phyloP scores from a whole-genome alignment of 1,140 invertebrate genomes.

The Melanaphis sacchari region DNA sequence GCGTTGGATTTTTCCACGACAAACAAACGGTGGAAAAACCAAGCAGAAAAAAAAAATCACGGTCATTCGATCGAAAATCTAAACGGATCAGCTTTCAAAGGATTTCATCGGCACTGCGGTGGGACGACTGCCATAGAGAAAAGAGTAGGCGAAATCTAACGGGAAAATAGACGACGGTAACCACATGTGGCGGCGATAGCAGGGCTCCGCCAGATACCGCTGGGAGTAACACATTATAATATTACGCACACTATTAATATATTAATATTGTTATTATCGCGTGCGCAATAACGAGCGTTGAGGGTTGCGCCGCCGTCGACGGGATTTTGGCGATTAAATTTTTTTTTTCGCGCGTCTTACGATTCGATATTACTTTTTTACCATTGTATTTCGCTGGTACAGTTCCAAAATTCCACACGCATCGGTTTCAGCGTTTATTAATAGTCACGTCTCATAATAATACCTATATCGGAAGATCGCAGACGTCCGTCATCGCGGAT shows the following conservation, averaged over 20 bases:
- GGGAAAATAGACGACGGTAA: constrained; percentile 36
- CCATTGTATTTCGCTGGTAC: neutral
- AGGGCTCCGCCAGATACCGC: constrained; percentile 47
- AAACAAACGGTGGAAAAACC: neutral
- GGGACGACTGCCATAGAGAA: neutral
- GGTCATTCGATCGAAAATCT: neutral
- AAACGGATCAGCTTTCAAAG: neutral
- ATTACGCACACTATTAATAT: neutral
- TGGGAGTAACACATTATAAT: constrained; percentile 20
- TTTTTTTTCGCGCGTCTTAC: neutral
- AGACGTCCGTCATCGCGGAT: no score
- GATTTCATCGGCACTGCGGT: neutral
- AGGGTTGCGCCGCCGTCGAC: neutral
- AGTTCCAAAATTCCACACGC: neutral
- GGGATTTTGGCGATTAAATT: neutral
- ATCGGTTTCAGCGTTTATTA: neutral
- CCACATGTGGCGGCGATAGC: neutral
- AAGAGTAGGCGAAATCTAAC: constrained; percentile 51
- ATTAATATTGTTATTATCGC: neutral
- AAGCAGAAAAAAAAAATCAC: no score
- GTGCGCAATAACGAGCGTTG: neutral
- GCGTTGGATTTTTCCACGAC: neutral
- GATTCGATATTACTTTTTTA: neutral
- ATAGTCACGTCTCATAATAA: neutral
- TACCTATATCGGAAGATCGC: no score